Evolutionary conservation across 1,140 invertebrate species (phyloP), one percentile per base, ranked within the genome.

Genomic region (Saccostrea glomerata): DNA sequence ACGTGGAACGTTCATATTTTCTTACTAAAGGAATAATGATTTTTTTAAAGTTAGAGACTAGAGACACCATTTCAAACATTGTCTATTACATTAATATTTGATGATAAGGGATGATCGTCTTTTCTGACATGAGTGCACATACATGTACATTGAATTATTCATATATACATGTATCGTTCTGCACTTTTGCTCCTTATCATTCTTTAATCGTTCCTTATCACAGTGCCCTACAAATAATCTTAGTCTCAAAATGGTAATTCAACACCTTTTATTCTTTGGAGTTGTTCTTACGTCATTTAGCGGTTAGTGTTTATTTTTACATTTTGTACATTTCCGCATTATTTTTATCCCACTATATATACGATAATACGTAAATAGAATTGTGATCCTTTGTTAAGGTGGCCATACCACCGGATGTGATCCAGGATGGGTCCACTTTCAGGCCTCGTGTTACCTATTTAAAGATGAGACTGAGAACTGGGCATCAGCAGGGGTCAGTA

Each of bases 391-490:
- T 77, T 77, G 17, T 77, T 30, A 7, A 77, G 70, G 13, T 77
- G 30, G 12, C 30, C 11, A 36, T 11, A 25, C 23, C 11, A 77
- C 25, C 13, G 23, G 23, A 30, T 77, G 70, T 77, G 70, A 30
- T 11, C 13, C 23, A 9, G 70, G 70, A 25, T 77, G 70, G 70
- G 15, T 36, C 70, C 70, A 36, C 25, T 77, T 77, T 17, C 70
- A 77, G 70, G 30, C 70, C 25, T 77, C 70, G 12, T 77, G 70
- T 77, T 77, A 77, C 25, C 25, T 77, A 15, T 30, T 77, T 36
- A 77, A 77, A 77, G 70, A 77, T 17, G 70, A 77, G 5, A 11
- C 30, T 12, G 70, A 77, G 15, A 77, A 77, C 70, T 77, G 70
- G 70, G 70, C 70, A 30, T 77, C 70, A 1, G 70, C 70, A 30